Conservation (phyloP, 1,140 invertebrate genomes). For the Zaprionus tsacasi region DNA sequence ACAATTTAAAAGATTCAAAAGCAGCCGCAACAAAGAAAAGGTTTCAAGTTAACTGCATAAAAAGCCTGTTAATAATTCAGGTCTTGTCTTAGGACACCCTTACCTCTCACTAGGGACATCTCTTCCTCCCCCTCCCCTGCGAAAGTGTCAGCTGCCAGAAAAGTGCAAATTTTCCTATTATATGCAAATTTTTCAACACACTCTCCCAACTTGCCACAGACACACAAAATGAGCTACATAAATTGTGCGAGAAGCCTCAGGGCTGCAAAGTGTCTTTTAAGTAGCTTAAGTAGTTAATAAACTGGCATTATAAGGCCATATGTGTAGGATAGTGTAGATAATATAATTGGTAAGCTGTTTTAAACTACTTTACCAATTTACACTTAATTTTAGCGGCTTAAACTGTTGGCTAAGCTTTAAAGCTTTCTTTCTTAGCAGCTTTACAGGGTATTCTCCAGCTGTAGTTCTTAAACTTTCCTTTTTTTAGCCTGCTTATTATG, state of each 20-base stretch:
- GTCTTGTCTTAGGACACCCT: conserved; percentile 45
- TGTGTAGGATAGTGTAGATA: not conserved
- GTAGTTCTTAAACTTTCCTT: conserved; percentile 16
- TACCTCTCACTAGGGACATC: not conserved
- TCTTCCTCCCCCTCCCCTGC: conserved; percentile 29
- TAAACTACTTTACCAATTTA: no score
- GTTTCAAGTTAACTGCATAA: conserved; percentile 60
- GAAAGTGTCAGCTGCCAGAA: conserved; percentile 52
- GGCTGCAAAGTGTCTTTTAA: not conserved
- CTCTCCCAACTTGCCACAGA: conserved; percentile 43
- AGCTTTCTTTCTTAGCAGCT: no score
- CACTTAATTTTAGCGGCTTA: no score
- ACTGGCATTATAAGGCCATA: not conserved
- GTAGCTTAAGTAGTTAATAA: conserved; percentile 1
- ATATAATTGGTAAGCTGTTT: not conserved
- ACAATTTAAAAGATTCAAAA: conserved; percentile 55
- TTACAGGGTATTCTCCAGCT: conserved; percentile 27
- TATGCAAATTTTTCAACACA: conserved; percentile 66
- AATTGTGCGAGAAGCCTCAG: conserved; percentile 41
- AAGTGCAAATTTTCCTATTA: conserved; percentile 65
- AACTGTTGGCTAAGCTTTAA: no score
- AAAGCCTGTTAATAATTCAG: conserved; percentile 74
- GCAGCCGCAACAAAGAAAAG: conserved; percentile 1
- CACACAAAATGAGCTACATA: conserved; percentile 72
- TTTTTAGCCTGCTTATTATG: conserved; percentile 26